These are phyloP conservation scores for Hylomyscus alleni DNA, from an alignment of 2,797 vertebrate species.

Conservation along the genomic window DNA sequence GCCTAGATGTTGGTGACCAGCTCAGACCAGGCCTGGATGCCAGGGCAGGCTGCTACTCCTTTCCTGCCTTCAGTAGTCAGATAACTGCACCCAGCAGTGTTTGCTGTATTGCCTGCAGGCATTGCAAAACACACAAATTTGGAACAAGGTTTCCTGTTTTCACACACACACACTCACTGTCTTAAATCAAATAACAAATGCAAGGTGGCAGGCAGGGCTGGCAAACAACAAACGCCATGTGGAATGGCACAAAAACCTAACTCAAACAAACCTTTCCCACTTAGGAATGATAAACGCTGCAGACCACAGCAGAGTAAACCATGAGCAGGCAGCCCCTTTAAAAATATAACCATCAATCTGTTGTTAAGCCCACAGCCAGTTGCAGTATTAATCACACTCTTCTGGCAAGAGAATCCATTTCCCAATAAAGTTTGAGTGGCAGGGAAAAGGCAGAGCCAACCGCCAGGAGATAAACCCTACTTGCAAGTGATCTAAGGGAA, in stretches of 20 bases:
- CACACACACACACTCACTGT: neutral
- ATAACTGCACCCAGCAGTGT: neutral
- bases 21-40: too few relatives aligned
- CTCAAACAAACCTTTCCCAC: conserved; percentile 46
- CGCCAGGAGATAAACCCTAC: conserved; percentile 72
- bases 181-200: conserved; percentile 62
- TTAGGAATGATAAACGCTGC: conserved; percentile 60
- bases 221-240: conserved; percentile 45
- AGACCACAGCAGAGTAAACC: neutral
- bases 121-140: neutral
- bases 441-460: conserved; percentile 81
- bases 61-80: neutral
- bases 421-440: conserved; percentile 83
- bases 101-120: neutral
- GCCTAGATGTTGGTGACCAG: neutral
- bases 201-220: neutral
- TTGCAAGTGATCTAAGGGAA: conserved; percentile 70
- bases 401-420: conserved; percentile 82
- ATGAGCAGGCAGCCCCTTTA: conserved; percentile 71
- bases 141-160: neutral
- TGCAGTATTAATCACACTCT: conserved; percentile 80
- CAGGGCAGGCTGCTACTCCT: neutral
- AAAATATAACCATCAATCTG: conserved; percentile 80
- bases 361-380: conserved; percentile 71
- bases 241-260: conserved; percentile 62